These are phyloP conservation scores for Trochalopteron elliotii DNA, from an alignment of 2,113 vertebrate genomes.

Conservation along the genomic window DNA sequence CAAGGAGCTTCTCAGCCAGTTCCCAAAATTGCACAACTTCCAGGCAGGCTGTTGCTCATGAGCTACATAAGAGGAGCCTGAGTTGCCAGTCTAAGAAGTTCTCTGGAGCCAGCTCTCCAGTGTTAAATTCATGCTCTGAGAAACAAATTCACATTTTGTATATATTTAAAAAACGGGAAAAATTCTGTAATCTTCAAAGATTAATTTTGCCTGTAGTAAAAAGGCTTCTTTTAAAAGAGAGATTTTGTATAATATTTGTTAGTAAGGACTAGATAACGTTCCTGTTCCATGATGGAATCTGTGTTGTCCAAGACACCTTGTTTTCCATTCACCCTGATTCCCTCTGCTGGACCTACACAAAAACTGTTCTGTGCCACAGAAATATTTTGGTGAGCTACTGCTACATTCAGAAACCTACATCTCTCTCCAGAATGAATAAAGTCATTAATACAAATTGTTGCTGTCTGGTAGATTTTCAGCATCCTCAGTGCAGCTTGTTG, in stretches of 20 bases:
- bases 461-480: background rate
- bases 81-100: background rate
- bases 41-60: background rate
- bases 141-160: background rate
- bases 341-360: background rate
- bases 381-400: background rate
- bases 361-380: background rate
- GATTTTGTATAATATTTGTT: background rate
- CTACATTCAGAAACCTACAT: background rate
- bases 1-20: background rate
- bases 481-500: background rate
- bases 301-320: background rate
- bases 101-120: background rate
- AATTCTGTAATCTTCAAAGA: background rate
- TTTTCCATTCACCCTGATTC: background rate
- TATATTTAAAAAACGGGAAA: background rate
- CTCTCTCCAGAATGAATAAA: background rate
- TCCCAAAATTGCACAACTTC: background rate
- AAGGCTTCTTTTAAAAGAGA: background rate
- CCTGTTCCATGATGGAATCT: background rate
- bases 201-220: background rate
- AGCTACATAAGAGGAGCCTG: background rate
- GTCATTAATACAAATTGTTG: background rate
- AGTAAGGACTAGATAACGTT: background rate
- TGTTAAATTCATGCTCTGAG: background rate